A percentile compares a stretch with the other conserved stretches of the same genome.
Conservation (phyloP, 2,888 invertebrate species). For the Pantelozetes paolii region DNA sequence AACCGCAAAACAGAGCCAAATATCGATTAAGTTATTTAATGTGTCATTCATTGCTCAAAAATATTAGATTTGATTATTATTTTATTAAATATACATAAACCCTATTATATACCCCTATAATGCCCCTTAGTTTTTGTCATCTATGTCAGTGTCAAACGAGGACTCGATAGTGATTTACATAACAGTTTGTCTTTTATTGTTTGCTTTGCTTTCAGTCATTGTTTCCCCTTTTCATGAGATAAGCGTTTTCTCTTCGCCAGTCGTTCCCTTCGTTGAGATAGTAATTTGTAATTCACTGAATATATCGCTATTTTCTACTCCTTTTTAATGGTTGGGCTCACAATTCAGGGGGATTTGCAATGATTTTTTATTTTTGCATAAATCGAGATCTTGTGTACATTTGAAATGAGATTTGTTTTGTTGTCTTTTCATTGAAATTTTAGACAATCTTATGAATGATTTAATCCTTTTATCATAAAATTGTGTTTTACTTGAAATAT, state of each 20-base stretch:
- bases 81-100: constrained; percentile 18
- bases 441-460: no score
- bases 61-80: constrained; percentile 4
- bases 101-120: background rate
- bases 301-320: background rate
- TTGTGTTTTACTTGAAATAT: no score
- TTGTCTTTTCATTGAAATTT: no score
- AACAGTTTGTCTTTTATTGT: background rate
- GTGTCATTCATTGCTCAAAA: background rate
- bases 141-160: background rate
- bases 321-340: background rate
- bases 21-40: constrained; percentile 19
- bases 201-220: background rate
- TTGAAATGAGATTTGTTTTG: no score
- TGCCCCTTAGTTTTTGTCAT: background rate
- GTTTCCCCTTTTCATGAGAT: constrained; percentile 7
- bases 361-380: background rate
- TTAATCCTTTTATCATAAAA: no score
- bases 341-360: no score
- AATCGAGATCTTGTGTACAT: background rate
- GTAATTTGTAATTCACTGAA: constrained; percentile 12
- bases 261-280: background rate
- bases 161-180: background rate
- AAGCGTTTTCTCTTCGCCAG: constrained; percentile 14
- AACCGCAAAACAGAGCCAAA: background rate